Conservation (phyloP, 2,888 invertebrate genomes). For the Torymus aiolomorphi region DNA sequence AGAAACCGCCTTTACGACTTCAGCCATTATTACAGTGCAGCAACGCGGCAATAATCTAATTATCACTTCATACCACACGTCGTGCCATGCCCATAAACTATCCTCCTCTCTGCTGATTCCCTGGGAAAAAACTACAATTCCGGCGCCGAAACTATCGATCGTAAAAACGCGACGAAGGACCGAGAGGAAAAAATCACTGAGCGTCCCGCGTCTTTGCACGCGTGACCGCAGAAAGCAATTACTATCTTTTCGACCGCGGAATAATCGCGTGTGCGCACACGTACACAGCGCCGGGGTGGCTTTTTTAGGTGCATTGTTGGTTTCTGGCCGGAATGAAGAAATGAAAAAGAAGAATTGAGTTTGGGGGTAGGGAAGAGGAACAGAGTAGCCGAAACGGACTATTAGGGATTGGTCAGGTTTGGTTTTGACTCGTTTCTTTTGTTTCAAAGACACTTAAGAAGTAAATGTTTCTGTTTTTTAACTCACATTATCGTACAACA, state of each 20-base stretch:
- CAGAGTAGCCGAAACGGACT: too few species aligned
- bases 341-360: too few species aligned
- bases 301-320: background rate
- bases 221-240: conserved; percentile 46
- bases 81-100: background rate
- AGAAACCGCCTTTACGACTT: too few species aligned
- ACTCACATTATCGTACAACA: too few species aligned
- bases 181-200: background rate
- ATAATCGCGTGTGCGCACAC: conserved; percentile 23
- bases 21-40: background rate
- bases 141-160: conserved; percentile 20
- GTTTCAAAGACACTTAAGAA: too few species aligned
- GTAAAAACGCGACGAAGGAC: background rate
- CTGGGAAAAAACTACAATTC: background rate
- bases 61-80: background rate
- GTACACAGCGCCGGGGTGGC: conserved; percentile 6
- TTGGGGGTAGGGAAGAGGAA: too few species aligned
- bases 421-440: too few species aligned
- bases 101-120: background rate
- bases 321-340: too few species aligned
- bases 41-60: background rate
- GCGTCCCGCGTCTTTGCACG: background rate
- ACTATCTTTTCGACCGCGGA: conserved; percentile 18
- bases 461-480: too few species aligned
- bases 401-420: too few species aligned